Evolutionary conservation across 23 tunicate genomes (phyloP), one percentile per base, ranked within the genome.

Genomic region (Diplosoma virens): DNA sequence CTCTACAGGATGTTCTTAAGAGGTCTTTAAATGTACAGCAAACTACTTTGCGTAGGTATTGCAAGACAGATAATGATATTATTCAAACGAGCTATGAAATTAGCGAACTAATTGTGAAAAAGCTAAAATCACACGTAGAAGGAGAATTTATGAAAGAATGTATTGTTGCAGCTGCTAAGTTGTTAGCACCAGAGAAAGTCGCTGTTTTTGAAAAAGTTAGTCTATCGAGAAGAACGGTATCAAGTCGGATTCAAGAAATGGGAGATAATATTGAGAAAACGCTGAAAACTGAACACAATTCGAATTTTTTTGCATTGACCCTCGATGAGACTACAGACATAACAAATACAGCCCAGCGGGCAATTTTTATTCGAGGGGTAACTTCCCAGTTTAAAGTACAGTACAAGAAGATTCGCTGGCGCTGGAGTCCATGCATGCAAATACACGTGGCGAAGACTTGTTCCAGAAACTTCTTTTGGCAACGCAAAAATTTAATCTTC

Each of bases 201-300:
- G 30, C 80, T 25, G 59, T 82, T 73, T 82, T 73, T 59, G 71
- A 82, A 66, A 74, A 73, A 74, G 74, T 82, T 25, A 82, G 87
- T 82, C 67, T 82, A 74, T 82, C 87, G 3, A 67, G 87, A 60
- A 74, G 80, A 55, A 83, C 88, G 65, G 58, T 83, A 47, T 83
- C 81, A 74, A 82, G 66, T 66, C 77, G 88, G 75, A 83, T 83
- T 75, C 2, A 66, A 76, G 87, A 75, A 21, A 76, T 83, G 88
- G 88, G 88, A 32, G 81, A 83, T n/a, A 30, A 83, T 76, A 83
- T 83, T 76, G 88, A 83, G 76, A 70, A 75, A 76, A 63, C 69
- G 63, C 55, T 72, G 71, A 82, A 82, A 45, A 36, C 61, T 29
- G 60, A 50, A 81, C 55, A 70, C 22, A 18, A n/a, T 33, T 74